Conservation (phyloP, 2,888 invertebrate genomes). For the Cryptosula pallasiana region DNA sequence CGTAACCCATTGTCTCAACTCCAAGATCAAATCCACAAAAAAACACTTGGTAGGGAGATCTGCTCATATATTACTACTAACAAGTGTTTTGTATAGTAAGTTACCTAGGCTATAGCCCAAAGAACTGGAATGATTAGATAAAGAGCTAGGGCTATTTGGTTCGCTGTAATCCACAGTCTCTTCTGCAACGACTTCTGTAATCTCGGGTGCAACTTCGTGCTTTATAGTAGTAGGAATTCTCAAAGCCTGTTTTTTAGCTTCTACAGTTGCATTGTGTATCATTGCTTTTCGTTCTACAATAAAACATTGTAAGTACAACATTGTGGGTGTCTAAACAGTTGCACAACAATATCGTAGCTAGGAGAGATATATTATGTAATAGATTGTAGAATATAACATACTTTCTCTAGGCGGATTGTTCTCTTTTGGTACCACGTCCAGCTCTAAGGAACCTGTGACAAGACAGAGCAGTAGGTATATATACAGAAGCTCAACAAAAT, state of each 20-base stretch:
- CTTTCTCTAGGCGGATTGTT: slow-evolving; percentile 18
- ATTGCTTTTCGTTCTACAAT: slow-evolving; percentile 32
- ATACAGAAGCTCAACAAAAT: no score
- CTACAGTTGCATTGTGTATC: neutral
- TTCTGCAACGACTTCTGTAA: neutral
- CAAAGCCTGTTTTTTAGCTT: slow-evolving; percentile 6
- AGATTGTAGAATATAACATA: no score
- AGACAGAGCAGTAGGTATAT: no score
- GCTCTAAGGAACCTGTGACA: slow-evolving; percentile 71
- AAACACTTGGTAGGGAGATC: no score
- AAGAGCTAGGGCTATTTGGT: neutral
- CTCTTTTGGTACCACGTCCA: slow-evolving; percentile 60
- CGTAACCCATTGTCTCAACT: no score
- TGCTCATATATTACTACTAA: no score
- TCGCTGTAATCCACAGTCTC: slow-evolving; percentile 8
- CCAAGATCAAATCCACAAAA: no score
- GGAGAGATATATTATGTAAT: no score
- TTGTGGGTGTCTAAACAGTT: no score
- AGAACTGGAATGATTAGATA: neutral
- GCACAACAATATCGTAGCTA: no score
- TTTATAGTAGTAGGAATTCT: neutral
- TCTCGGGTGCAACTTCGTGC: slow-evolving; percentile 4
- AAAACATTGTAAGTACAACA: no score
- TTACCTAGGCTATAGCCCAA: slow-evolving; percentile 13
- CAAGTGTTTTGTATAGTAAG: no score